Conservation (phyloP, 1,140 invertebrate genomes). For the Hylaeus volcanicus region DNA sequence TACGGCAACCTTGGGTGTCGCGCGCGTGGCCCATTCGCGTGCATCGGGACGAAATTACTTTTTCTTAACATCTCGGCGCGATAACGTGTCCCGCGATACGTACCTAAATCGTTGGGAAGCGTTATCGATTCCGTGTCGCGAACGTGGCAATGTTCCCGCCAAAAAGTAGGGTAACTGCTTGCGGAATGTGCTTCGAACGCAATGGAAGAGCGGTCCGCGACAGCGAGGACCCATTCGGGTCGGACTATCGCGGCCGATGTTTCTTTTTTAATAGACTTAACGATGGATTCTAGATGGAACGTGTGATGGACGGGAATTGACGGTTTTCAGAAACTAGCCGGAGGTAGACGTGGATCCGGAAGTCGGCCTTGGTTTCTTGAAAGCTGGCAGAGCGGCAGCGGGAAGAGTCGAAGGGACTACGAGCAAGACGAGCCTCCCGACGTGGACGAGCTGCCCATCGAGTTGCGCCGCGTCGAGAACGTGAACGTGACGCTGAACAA, state of each 20-base stretch:
- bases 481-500: conserved; percentile 82
- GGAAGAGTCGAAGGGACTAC: conserved; percentile 80
- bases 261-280: too few relatives aligned
- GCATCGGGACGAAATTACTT: conserved; percentile 4
- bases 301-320: too few relatives aligned
- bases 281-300: conserved; percentile 1
- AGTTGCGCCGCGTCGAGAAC: conserved; percentile 92
- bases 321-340: conserved; percentile 85
- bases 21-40: background rate
- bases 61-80: background rate
- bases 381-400: conserved; percentile 84
- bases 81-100: conserved; percentile 21
- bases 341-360: conserved; percentile 83
- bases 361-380: conserved; percentile 89
- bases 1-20: background rate
- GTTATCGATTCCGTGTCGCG: conserved; percentile 24
- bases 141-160: conserved; percentile 9
- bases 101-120: conserved; percentile 10
- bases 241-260: background rate
- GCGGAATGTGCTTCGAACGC: conserved; percentile 1
- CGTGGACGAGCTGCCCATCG: conserved; percentile 91
- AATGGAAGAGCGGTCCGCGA: background rate
- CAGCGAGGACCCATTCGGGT: background rate
- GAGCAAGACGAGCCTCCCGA: conserved; percentile 84
- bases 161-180: conserved; percentile 42